Percentiles rank a stretch among this genome's conserved stretches.
These are phyloP conservation scores for Todus mexicanus DNA, from an alignment of 2,797 vertebrate genomes.

Conservation along the genomic window DNA sequence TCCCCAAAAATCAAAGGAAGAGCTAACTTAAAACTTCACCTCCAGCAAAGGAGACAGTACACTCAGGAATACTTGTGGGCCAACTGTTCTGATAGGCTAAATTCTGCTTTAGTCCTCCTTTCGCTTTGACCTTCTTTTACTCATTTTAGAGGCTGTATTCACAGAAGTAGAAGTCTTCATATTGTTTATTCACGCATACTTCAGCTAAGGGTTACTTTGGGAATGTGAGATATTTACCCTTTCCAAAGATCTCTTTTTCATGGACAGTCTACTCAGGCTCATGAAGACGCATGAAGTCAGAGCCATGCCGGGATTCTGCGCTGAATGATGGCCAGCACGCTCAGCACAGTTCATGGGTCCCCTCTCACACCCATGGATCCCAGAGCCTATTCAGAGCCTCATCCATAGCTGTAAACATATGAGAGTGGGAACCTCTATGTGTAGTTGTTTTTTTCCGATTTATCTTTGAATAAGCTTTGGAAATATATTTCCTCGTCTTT, in stretches of 20 bases:
- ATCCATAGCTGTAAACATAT: background rate
- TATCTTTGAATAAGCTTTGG: slow-evolving; percentile 29
- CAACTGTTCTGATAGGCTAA: background rate
- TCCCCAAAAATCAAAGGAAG: background rate
- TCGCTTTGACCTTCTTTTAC: background rate
- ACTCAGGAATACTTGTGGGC: background rate
- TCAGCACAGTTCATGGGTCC: background rate
- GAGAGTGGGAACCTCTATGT: background rate
- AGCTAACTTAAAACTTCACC: background rate
- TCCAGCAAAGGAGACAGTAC: background rate
- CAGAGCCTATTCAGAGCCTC: background rate
- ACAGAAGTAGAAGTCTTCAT: background rate
- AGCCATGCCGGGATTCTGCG: background rate
- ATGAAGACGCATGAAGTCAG: background rate
- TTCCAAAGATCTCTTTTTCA: background rate
- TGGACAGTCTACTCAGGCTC: background rate
- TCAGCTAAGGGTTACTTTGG: background rate
- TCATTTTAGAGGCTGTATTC: background rate
- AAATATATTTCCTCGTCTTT: slow-evolving; percentile 19
- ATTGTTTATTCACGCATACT: background rate
- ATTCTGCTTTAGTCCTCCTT: background rate
- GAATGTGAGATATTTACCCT: background rate
- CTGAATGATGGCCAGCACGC: background rate
- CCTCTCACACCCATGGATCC: background rate
- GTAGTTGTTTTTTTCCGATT: background rate